Evolutionary conservation across 2,797 vertebrate species (phyloP).

Genomic region (Rousettus madagascariensis): DNA sequence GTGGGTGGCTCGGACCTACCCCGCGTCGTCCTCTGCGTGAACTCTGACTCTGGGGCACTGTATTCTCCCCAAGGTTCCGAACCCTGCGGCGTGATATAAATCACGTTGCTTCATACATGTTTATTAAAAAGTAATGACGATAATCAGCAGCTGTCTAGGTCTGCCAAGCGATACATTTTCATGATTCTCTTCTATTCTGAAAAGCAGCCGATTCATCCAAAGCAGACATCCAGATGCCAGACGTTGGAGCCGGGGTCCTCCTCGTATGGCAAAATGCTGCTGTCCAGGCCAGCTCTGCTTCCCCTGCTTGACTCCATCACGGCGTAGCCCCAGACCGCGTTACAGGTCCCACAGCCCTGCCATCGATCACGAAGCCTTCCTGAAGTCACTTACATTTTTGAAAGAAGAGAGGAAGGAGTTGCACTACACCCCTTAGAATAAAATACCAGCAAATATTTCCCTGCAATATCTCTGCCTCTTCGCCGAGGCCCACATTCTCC

Average conservation of each 20-base stretch:
- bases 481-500: no score
- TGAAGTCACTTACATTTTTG: neutral
- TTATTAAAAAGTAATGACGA: neutral
- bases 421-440: fast-evolving
- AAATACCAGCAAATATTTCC: neutral
- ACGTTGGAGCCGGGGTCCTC: neutral
- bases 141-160: neutral
- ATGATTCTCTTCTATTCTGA: neutral
- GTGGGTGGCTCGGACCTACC: neutral
- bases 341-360: neutral
- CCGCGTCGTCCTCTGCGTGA: conserved; percentile 12
- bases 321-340: no score
- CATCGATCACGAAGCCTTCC: fast-evolving
- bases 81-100: neutral
- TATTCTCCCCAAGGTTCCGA: neutral
- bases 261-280: fast-evolving
- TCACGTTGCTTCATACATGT: neutral
- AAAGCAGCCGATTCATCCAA: neutral
- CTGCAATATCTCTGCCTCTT: neutral
- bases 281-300: no score
- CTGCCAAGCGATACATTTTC: neutral
- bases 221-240: neutral
- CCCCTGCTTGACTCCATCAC: neutral
- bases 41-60: neutral
- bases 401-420: neutral